Base-by-base conservation (phyloP, 2,797 vertebrate genomes). In the Erithacus rubecula region DNA sequence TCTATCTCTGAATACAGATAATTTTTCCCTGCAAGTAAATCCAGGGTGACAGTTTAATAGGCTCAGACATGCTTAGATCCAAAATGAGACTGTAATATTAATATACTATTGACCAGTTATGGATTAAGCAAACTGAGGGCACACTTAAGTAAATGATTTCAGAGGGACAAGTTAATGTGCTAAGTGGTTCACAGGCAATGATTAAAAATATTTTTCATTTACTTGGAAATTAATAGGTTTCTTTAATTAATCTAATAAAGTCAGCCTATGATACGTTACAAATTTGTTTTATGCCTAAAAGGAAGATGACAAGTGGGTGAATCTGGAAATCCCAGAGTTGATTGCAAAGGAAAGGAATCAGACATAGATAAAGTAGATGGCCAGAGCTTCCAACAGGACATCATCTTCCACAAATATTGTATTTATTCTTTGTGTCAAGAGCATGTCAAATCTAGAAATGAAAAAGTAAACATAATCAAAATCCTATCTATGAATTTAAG, bases 11-110 rank as follows among this genome's bases (percentile, higher is more conserved):
- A 97, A 87, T 96, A 91, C 94, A 98, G 98, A 98, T 98, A 94
- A 98, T 98, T 98, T 98, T 96, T 95, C 95, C 96, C 97, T 96
- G 97, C 91, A 95, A 98, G 97, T 98, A 98, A 98, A 99, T 98
- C 97, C 97, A 95, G 81, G 96, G 90, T 98, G 98, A 98, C 98
- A 98, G 97, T 98, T 98, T 98, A 98, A 98, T 98, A 97, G 97
- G 97, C 95, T 97, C 95, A 98, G 97, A 98, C 96, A 97, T 98
- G 97, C 96, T 97, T 96, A 96, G 96, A 96, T 97, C 97, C 65
- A 4, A 95, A 98, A 98, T 97, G 96, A 98, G 94, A 94, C 97
- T 94, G 89, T 97, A 97, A 98, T 98, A 98, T 98, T 98, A 98
- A 98, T 98, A 98, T 97, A 95, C 95, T 96, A 98, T 98, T 98